Evolutionary conservation across 2,888 invertebrate species (phyloP).

Genomic region (Lithophane semibrunnea): DNA sequence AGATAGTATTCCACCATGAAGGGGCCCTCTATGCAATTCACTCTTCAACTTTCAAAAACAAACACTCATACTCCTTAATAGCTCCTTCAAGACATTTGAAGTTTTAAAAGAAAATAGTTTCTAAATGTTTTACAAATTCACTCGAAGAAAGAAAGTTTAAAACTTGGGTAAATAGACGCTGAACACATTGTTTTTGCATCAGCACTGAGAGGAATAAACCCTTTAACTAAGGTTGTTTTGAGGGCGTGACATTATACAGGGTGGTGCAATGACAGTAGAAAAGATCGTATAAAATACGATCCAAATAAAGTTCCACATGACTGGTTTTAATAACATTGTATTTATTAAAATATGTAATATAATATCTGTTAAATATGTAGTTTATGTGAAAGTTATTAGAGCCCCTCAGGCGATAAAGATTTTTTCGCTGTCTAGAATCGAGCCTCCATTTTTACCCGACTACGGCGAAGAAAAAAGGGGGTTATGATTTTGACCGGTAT

Average conservation of each 20-base stretch:
- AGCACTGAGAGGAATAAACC: constrained; percentile 31
- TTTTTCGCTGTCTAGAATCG: too few relatives aligned
- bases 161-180: constrained; percentile 21
- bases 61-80: constrained; percentile 24
- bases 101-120: constrained; percentile 44
- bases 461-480: too few relatives aligned
- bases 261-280: not conserved
- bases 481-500: too few relatives aligned
- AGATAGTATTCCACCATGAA: not conserved
- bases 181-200: constrained; percentile 43
- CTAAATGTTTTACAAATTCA: constrained; percentile 42
- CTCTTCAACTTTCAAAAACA: constrained; percentile 17
- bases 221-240: constrained; percentile 14
- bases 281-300: too few relatives aligned
- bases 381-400: not conserved
- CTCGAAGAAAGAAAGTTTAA: constrained; percentile 25
- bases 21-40: constrained; percentile 3
- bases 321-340: constrained; percentile 7
- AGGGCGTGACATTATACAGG: constrained; percentile 27
- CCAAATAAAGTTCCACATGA: not conserved
- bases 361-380: not conserved
- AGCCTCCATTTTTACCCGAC: not conserved
- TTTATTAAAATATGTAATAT: not conserved
- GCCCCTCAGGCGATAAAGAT: not conserved
- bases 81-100: constrained; percentile 25